Evolutionary conservation across 2,888 invertebrate species (phyloP), one percentile per base, ranked within the genome.

Genomic region (Agonopterix alstromeriana): DNA sequence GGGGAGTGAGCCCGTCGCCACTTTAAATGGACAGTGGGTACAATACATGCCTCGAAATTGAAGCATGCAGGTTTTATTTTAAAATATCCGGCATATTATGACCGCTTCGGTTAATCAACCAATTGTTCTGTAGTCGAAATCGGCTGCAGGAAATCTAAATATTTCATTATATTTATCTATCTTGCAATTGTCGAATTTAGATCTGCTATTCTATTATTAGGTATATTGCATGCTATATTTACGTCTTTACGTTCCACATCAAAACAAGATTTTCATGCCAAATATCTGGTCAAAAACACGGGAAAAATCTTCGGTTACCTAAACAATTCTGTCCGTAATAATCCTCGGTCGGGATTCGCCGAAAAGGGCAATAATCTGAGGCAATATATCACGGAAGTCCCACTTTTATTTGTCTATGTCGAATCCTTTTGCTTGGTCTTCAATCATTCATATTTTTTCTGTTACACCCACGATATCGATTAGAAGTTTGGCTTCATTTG

Each of bases 381-480:
- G 54, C 48, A 47, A 58, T 54, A 53, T 48, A 50, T 52, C 52
- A 54, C 43, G 52, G 46, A 42, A 53, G 43, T 47, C 43, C 45
- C 48, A 17, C 46, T 50, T 53, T 53, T 58, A 57, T 58, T 59
- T 51, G 51, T 41, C 42, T 38, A 50, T 10, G 49, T 53, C 52
- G 53, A 55, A 53, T 53, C 53, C 46, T 56, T 55, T 53, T 52
- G 48, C 48, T 47, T 48, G 51, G 48, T 53, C 50, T 54, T 56
- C 54, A 60, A 57, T 61, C 58, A 60, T 55, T 57, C 53, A 54
- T 58, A 57, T 55, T 53, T 56, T 48, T 49, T 46, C 45, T 40
- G 35, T 45, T 48, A 42, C 42, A 8, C 10, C 10, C 11, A 42
- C 42, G 11, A n/a, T 42, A 11, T 11, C 11, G 38, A 38, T 38